These are phyloP conservation scores for Pampus argenteus DNA, from an alignment of 2,797 vertebrate genomes.

Conservation along the genomic window DNA sequence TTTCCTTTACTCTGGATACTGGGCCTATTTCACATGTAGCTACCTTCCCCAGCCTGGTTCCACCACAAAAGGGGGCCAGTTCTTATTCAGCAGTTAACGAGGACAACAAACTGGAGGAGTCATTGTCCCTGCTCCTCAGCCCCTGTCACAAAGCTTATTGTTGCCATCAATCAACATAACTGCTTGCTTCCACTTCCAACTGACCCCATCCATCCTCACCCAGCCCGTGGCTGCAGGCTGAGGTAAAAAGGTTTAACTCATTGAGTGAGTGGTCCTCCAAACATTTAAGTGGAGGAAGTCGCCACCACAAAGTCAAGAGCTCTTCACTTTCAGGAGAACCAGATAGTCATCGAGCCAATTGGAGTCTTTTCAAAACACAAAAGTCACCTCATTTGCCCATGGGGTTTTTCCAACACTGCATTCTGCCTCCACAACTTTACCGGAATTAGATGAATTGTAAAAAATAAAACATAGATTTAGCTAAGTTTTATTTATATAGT, in stretches of 20 bases:
- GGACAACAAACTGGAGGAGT: constrained; percentile 66
- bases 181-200: constrained; percentile 61
- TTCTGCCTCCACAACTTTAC: constrained; percentile 27
- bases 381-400: constrained; percentile 38
- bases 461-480: too few relatives aligned
- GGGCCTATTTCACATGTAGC: constrained; percentile 55
- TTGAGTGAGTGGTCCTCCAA: constrained; percentile 60
- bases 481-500: too few relatives aligned
- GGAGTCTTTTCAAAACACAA: constrained; percentile 51
- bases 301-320: constrained; percentile 69
- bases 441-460: constrained; percentile 7
- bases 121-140: constrained; percentile 68
- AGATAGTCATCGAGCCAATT: constrained; percentile 67
- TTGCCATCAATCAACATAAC: constrained; percentile 71
- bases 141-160: constrained; percentile 71
- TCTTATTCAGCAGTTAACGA: constrained; percentile 75
- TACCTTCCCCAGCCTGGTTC: constrained; percentile 56
- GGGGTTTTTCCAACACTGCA: constrained; percentile 4
- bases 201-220: constrained; percentile 50
- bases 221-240: constrained; percentile 39
- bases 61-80: constrained; percentile 73
- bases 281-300: constrained; percentile 74
- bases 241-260: constrained; percentile 47
- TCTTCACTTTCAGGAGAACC: constrained; percentile 44
- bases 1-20: constrained; percentile 58